Evolutionary conservation across 37 sponge, comb jelly and placozoan genomes (phyloP).

Genomic region (Halichondria panicea): DNA sequence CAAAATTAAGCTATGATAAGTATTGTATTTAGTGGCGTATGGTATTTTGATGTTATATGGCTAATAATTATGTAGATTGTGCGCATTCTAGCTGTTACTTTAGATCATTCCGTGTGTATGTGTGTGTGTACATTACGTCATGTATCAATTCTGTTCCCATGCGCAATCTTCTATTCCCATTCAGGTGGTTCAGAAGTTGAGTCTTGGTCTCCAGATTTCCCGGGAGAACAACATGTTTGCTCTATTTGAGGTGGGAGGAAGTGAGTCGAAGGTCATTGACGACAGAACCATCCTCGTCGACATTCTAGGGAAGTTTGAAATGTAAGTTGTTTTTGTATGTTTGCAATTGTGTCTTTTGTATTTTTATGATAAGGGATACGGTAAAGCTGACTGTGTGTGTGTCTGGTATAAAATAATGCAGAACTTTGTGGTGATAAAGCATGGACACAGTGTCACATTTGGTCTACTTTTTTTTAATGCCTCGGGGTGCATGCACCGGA

Average conservation of each 20-base stretch:
- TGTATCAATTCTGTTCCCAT: not conserved
- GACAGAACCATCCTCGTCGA: slow-evolving; percentile 82
- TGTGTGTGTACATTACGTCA: not conserved
- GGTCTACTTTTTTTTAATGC: too few species aligned
- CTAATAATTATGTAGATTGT: too few species aligned
- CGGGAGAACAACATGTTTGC: slow-evolving; percentile 82
- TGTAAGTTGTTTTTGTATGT: slow-evolving; percentile 15
- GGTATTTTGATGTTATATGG: too few species aligned
- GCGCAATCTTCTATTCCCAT: not conserved
- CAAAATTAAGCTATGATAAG: too few species aligned
- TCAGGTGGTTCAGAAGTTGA: slow-evolving; percentile 80
- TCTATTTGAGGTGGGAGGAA: slow-evolving; percentile 84
- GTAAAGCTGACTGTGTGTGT: not conserved
- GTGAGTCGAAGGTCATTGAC: slow-evolving; percentile 73
- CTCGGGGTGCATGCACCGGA: too few species aligned
- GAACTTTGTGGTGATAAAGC: too few species aligned
- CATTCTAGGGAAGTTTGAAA: slow-evolving; percentile 92
- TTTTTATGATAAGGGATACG: not conserved
- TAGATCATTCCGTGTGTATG: not conserved
- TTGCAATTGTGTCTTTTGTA: not conserved
- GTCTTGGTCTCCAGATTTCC: slow-evolving; percentile 63
- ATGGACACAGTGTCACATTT: too few species aligned
- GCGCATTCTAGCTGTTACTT: too few species aligned
- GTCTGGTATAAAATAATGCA: too few species aligned
- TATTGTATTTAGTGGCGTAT: too few species aligned